Evolutionary conservation across 2,888 invertebrate genomes (phyloP).

Genomic region (Hoplodrina blanda): DNA sequence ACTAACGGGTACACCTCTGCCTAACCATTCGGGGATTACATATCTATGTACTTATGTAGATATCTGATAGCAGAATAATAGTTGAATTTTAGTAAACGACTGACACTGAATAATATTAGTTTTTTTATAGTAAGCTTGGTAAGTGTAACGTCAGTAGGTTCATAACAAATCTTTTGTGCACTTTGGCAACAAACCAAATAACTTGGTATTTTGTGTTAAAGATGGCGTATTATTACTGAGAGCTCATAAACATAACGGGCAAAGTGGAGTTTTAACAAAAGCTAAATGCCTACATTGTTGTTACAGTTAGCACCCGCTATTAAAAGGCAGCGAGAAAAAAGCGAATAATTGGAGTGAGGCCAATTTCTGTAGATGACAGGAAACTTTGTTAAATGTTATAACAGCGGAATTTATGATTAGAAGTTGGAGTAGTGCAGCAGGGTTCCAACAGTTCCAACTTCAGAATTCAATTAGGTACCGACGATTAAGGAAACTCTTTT

Average conservation of each 20-base stretch:
- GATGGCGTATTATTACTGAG: constrained; percentile 58
- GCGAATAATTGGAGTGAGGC: constrained; percentile 71
- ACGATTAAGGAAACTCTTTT: constrained; percentile 65
- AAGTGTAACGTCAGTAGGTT: constrained; percentile 44
- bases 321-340: constrained; percentile 67
- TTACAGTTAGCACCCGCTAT: constrained; percentile 68
- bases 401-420: constrained; percentile 81
- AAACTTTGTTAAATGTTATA: constrained; percentile 82
- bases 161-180: constrained; percentile 61
- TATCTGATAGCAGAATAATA: no score
- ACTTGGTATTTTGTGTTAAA: constrained; percentile 63
- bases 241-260: constrained; percentile 63
- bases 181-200: constrained; percentile 67
- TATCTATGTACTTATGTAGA: no score
- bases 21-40: no score
- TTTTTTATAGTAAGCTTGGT: constrained; percentile 48
- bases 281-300: constrained; percentile 68
- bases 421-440: constrained; percentile 72
- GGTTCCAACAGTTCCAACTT: constrained; percentile 69
- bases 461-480: constrained; percentile 74
- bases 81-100: no score
- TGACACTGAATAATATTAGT: constrained; percentile 37
- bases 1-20: no score
- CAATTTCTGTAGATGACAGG: constrained; percentile 80
- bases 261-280: constrained; percentile 63